Conservation (phyloP, 2,113 vertebrate species). For the Amazona guildingii region DNA sequence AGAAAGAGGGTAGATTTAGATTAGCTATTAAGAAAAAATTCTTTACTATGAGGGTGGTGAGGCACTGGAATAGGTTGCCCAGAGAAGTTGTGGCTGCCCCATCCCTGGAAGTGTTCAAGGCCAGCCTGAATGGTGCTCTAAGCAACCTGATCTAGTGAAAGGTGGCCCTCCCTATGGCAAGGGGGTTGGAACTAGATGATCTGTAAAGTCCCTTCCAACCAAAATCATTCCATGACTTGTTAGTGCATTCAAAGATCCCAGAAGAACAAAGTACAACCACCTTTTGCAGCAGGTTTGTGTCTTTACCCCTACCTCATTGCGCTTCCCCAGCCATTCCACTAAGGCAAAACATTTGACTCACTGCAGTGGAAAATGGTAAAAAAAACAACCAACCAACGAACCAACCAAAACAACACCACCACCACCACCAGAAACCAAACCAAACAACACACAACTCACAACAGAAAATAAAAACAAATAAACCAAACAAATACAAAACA, state of each 20-base stretch:
- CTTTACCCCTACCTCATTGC: accelerated
- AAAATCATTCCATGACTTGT: background rate
- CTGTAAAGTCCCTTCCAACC: background rate
- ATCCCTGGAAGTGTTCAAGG: background rate
- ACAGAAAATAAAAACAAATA: background rate
- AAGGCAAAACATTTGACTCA: background rate
- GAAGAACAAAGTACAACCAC: background rate
- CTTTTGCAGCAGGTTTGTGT: too few relatives aligned
- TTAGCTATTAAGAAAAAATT: background rate
- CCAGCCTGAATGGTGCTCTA: background rate
- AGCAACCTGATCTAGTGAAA: background rate
- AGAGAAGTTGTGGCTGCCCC: background rate
- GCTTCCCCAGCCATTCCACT: accelerated
- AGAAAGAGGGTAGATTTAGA: background rate
- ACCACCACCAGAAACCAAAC: background rate
- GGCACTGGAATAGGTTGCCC: background rate
- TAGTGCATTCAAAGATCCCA: too few relatives aligned
- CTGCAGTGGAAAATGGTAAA: background rate
- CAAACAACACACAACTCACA: background rate
- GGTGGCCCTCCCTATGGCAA: background rate
- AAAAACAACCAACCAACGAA: background rate
- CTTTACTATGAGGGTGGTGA: background rate
- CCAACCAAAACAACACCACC: background rate
- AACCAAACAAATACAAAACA: background rate
- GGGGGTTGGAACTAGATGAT: background rate